These are phyloP conservation scores for Monoplex corrugatus DNA, from an alignment of 2,888 invertebrate species.

Conservation along the genomic window DNA sequence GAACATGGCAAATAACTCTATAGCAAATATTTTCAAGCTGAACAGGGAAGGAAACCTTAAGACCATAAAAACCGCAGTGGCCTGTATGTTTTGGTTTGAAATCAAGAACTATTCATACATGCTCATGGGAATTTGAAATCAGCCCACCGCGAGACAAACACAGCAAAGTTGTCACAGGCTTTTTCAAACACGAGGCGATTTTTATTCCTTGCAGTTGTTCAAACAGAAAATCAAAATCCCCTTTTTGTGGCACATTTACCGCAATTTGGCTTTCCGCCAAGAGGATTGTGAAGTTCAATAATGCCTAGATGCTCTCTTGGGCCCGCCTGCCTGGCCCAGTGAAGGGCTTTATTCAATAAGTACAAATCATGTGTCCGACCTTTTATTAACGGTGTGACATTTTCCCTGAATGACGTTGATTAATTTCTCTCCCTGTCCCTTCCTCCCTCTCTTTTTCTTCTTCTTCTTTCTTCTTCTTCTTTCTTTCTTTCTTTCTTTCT, in stretches of 20 bases:
- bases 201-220: slow-evolving; percentile 4
- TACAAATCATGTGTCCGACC: slow-evolving; percentile 25
- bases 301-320: neutral
- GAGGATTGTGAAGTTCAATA: neutral
- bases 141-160: neutral
- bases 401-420: neutral
- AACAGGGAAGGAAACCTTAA: neutral
- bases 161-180: neutral
- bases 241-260: slow-evolving; percentile 12
- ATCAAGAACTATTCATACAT: slow-evolving; percentile 6
- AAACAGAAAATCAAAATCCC: slow-evolving; percentile 17
- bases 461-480: neutral
- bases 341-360: slow-evolving; percentile 10
- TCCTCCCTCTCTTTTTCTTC: neutral
- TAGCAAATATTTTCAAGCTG: neutral
- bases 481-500: neutral
- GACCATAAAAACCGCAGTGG: neutral
- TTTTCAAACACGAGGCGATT: neutral
- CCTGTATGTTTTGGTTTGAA: neutral
- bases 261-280: neutral
- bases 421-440: neutral
- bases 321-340: too few relatives aligned
- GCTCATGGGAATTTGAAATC: neutral
- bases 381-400: slow-evolving; percentile 23
- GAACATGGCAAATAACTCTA: neutral